Evolutionary conservation across 2,797 vertebrate species (phyloP).

Genomic region (Phataginus tricuspis): DNA sequence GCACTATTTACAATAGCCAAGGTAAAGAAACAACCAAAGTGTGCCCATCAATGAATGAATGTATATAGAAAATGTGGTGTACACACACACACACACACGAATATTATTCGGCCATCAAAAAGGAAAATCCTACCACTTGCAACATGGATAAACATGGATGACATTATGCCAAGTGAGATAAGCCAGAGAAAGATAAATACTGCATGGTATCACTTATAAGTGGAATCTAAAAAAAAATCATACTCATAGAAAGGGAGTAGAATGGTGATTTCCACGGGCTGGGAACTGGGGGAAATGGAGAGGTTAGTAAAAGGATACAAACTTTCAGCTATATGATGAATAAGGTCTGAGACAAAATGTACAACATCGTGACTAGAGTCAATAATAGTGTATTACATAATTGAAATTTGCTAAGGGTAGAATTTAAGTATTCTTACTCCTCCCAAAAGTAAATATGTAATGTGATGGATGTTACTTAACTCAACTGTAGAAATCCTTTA

Average conservation of each 20-base stretch:
- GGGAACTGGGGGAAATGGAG: not conserved
- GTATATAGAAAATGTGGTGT: not conserved
- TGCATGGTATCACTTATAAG: not conserved
- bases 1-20: not conserved
- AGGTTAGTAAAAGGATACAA: not conserved
- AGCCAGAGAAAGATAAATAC: not conserved
- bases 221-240: not conserved
- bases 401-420: not conserved
- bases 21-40: not conserved
- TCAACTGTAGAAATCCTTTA: not conserved
- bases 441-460: not conserved
- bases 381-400: not conserved
- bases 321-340: not conserved
- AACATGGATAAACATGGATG: not conserved
- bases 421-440: not conserved
- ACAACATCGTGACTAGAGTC: not conserved
- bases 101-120: not conserved
- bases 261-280: not conserved
- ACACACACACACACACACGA: not conserved
- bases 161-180: not conserved
- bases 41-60: no score
- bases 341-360: not conserved
- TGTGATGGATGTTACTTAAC: not conserved
- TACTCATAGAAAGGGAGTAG: not conserved
- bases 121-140: not conserved